A percentile compares a stretch with the other conserved stretches of the same genome.
Conservation (phyloP, 1,140 invertebrate species). For the Halesus radiatus region DNA sequence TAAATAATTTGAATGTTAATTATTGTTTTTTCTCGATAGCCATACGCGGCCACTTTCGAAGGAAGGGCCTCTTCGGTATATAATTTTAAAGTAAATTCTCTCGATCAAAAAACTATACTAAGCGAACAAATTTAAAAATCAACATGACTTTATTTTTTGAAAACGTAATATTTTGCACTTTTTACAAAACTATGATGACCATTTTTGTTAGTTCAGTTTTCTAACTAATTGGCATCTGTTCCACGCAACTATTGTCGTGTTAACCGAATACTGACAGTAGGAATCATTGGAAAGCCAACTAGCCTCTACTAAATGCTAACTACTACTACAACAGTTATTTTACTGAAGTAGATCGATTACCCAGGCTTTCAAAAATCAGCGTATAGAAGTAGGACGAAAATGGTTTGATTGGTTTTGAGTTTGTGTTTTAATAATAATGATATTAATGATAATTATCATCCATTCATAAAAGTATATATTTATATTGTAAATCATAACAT, state of each 20-base stretch:
- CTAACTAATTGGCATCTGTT: background rate
- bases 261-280: conserved; percentile 47
- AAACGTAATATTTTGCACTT: conserved; percentile 12
- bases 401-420: conserved; percentile 10
- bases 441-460: conserved; percentile 11
- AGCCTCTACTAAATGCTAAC: too few relatives aligned
- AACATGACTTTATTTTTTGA: conserved; percentile 1
- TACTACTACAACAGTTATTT: too few relatives aligned
- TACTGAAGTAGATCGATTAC: too few relatives aligned
- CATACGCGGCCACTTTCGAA: too few relatives aligned
- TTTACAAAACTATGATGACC: background rate
- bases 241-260: conserved; percentile 42
- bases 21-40: conserved; percentile 2
- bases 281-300: background rate
- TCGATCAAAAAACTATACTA: conserved; percentile 13
- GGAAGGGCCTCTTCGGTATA: background rate
- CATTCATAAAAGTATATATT: conserved; percentile 51
- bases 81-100: conserved; percentile 4
- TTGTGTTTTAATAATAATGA: conserved; percentile 5
- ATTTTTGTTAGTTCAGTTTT: conserved; percentile 7
- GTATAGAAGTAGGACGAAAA: background rate
- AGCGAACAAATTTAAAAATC: conserved; percentile 29
- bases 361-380: background rate
- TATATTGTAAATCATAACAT: conserved; percentile 52
- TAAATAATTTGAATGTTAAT: conserved; percentile 36